These are phyloP conservation scores for Drosophila suzukii DNA, from an alignment of 1,140 invertebrate genomes.

Conservation along the genomic window DNA sequence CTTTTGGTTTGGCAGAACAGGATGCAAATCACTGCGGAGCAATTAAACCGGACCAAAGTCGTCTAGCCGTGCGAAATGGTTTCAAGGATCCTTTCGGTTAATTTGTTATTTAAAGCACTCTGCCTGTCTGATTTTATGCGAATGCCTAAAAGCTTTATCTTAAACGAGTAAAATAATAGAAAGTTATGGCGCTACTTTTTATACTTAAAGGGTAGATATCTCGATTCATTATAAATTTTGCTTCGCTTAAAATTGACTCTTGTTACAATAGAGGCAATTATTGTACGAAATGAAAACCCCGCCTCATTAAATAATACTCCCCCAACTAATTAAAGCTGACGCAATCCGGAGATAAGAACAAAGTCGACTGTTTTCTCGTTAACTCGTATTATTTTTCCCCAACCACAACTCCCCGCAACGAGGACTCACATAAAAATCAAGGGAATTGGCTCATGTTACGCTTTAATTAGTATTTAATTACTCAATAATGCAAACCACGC, in stretches of 20 bases:
- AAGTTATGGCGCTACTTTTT: no score
- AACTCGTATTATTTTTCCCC: slow-evolving; percentile 28
- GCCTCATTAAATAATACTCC: slow-evolving; percentile 1
- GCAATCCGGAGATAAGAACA: slow-evolving; percentile 26
- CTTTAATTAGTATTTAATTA: slow-evolving; percentile 83
- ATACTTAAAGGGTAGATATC: no score
- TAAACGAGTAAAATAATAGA: neutral
- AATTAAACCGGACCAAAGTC: slow-evolving; percentile 65
- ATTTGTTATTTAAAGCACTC: slow-evolving; percentile 72
- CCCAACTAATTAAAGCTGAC: slow-evolving; percentile 28
- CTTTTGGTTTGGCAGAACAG: slow-evolving; percentile 21
- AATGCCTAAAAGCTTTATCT: slow-evolving; percentile 1
- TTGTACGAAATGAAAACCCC: neutral
- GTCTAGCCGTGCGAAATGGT: slow-evolving; percentile 62
- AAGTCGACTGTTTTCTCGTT: slow-evolving; percentile 41
- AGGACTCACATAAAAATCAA: slow-evolving; percentile 40
- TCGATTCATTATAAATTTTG: neutral
- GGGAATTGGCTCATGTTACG: slow-evolving; percentile 69
- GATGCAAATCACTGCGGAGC: slow-evolving; percentile 71
- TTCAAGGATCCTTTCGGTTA: slow-evolving; percentile 33
- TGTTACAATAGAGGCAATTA: slow-evolving; percentile 2
- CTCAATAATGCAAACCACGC: slow-evolving; percentile 78
- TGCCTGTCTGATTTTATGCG: slow-evolving; percentile 7
- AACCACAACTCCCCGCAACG: slow-evolving; percentile 5
- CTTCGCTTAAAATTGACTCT: neutral